phyloP scores from a whole-genome alignment of 2,113 vertebrate genomes.

The Columbina picui region DNA sequence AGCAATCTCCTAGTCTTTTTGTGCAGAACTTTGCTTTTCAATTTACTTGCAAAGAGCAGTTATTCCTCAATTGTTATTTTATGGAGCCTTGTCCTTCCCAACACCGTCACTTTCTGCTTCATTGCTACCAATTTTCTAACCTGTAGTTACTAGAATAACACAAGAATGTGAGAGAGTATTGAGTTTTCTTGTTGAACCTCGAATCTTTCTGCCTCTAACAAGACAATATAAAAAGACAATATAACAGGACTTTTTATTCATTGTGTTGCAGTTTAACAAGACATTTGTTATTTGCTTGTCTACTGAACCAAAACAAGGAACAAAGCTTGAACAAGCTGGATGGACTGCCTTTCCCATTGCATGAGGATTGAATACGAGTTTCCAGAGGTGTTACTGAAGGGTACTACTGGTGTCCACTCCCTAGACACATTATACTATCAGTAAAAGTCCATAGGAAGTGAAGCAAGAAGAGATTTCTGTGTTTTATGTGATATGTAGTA shows the following conservation, averaged over 20 bases:
- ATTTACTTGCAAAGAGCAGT: background rate
- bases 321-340: background rate
- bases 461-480: background rate
- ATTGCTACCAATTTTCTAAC: background rate
- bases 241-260: background rate
- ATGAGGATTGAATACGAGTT: background rate
- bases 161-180: background rate
- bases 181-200: background rate
- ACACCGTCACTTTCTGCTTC: background rate
- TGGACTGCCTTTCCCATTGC: background rate
- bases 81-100: background rate
- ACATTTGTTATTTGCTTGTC: background rate
- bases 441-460: background rate
- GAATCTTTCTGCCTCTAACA: background rate
- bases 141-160: background rate
- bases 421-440: background rate
- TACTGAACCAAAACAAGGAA: background rate
- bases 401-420: background rate
- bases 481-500: background rate
- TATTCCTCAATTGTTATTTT: background rate
- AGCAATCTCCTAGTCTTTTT: background rate
- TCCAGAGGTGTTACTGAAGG: background rate
- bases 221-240: background rate
- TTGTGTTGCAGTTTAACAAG: background rate
- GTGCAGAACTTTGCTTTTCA: background rate